Conservation (phyloP, 2,888 invertebrate genomes). For the Dendrolimus pini region DNA sequence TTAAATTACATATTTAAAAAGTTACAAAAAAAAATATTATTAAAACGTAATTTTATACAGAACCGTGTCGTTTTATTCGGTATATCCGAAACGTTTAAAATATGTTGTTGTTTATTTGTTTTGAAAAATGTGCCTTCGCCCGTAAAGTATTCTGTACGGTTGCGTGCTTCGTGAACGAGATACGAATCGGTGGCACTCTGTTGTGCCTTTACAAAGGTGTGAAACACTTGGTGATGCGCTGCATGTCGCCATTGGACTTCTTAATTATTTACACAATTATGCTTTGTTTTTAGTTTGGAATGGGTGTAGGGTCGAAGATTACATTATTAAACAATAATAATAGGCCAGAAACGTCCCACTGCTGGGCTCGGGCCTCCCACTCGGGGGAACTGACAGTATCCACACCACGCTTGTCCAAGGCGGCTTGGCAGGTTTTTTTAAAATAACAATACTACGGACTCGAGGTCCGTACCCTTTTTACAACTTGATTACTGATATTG, state of each 20-base stretch:
- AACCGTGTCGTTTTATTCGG: not conserved
- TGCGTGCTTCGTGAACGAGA: constrained; percentile 19
- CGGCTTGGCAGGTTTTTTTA: too few relatives aligned
- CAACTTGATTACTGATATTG: too few relatives aligned
- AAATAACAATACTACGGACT: too few relatives aligned
- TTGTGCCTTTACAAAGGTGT: not conserved
- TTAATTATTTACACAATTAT: not conserved
- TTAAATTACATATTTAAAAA: too few relatives aligned
- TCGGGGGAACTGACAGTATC: too few relatives aligned
- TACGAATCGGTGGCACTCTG: constrained; percentile 21
- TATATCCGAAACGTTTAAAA: not conserved
- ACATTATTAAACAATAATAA: too few relatives aligned
- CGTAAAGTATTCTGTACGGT: constrained; percentile 40
- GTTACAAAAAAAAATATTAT: too few relatives aligned
- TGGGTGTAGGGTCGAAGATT: too few relatives aligned
- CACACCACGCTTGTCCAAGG: too few relatives aligned
- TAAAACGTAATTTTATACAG: not conserved
- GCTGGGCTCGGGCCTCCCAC: too few relatives aligned
- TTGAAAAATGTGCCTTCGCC: constrained; percentile 47
- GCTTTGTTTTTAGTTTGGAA: not conserved
- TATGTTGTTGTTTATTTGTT: constrained; percentile 14
- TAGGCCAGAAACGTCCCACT: too few relatives aligned
- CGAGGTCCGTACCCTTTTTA: too few relatives aligned
- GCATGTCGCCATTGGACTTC: not conserved
- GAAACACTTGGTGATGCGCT: not conserved